Evolutionary conservation across 2,888 invertebrate genomes (phyloP).

Genomic region (Acrobasis consociella): DNA sequence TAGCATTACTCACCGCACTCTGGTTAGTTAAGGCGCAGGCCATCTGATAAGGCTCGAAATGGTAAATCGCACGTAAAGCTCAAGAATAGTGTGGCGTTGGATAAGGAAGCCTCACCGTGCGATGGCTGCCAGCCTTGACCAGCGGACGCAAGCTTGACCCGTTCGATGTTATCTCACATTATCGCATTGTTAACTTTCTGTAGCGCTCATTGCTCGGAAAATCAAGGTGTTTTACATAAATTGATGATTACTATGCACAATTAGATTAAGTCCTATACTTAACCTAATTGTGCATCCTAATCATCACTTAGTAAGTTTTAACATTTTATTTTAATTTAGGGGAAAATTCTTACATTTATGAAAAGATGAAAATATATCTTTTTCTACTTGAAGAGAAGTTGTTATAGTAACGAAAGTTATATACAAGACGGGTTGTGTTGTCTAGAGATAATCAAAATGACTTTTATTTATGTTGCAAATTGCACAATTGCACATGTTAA

Average conservation of each 20-base stretch:
- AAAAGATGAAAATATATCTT: no score
- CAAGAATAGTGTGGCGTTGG: conserved; percentile 55
- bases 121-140: conserved; percentile 42
- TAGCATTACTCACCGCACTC: conserved; percentile 60
- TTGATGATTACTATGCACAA: neutral
- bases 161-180: conserved; percentile 59
- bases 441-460: no score
- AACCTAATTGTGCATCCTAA: no score
- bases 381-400: no score
- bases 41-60: conserved; percentile 73
- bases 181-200: conserved; percentile 48
- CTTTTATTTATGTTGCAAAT: no score
- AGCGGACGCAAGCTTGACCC: conserved; percentile 49
- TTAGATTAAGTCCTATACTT: no score
- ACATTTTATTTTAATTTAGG: no score
- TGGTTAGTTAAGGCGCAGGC: conserved; percentile 62
- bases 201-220: conserved; percentile 45
- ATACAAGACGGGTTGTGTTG: no score
- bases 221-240: conserved; percentile 27
- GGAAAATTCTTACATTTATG: no score
- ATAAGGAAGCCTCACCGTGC: conserved; percentile 47
- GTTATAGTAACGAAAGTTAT: no score
- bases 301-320: no score
- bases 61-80: conserved; percentile 76
- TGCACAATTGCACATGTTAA: no score